phyloP scores from a whole-genome alignment of 1,140 invertebrate species.

The Bombus superbus region DNA sequence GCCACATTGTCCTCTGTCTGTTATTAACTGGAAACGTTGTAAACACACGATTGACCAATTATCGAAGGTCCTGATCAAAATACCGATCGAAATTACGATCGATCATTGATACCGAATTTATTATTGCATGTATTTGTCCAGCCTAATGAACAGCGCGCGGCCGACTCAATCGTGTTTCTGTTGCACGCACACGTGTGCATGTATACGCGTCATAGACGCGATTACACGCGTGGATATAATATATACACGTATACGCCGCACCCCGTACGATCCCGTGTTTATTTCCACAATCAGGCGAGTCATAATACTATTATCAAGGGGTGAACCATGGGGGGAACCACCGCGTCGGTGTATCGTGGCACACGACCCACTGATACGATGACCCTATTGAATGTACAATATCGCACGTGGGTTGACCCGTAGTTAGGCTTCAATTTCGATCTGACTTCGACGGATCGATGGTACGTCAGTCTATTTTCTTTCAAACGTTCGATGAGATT shows the following conservation, averaged over 20 bases:
- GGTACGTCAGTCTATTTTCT: neutral
- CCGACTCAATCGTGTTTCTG: conserved; percentile 53
- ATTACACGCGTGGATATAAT: conserved; percentile 11
- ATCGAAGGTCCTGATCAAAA: conserved; percentile 52
- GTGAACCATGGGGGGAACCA: conserved; percentile 70
- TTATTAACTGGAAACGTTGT: conserved; percentile 45
- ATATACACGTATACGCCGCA: conserved; percentile 46
- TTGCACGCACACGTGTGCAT: conserved; percentile 9
- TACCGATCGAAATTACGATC: conserved; percentile 63
- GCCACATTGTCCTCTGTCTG: neutral
- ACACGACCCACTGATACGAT: conserved; percentile 74
- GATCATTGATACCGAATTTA: conserved; percentile 65
- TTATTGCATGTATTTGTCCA: conserved; percentile 71
- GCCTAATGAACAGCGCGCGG: conserved; percentile 67
- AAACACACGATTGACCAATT: conserved; percentile 55
- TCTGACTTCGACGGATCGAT: conserved; percentile 36
- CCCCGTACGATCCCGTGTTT: conserved; percentile 72
- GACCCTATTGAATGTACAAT: conserved; percentile 70
- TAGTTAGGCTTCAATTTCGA: conserved; percentile 56
- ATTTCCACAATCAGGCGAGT: conserved; percentile 79
- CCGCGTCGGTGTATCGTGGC: conserved; percentile 54
- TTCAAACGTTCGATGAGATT: neutral
- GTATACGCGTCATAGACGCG: conserved; percentile 38
- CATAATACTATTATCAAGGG: conserved; percentile 80
- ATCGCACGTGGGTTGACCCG: conserved; percentile 44